Evolutionary conservation across 2,113 vertebrate genomes (phyloP).

Genomic region (Leiothrix lutea): DNA sequence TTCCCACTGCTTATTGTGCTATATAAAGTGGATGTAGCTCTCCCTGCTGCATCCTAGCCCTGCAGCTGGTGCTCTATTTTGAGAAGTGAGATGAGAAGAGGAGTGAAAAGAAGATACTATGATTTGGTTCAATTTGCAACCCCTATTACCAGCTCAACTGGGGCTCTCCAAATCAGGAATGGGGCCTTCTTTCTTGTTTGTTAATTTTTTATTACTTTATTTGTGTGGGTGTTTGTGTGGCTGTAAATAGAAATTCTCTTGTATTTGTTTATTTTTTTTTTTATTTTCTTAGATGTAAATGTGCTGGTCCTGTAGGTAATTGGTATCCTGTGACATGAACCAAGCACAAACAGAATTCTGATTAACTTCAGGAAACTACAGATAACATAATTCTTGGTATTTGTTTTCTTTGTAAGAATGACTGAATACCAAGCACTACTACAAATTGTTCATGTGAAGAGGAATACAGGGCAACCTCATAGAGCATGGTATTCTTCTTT

Average conservation of each 20-base stretch:
- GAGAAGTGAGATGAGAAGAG: background rate
- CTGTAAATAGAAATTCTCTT: background rate
- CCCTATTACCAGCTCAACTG: background rate
- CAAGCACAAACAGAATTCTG: background rate
- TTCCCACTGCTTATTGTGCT: background rate
- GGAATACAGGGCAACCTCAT: background rate
- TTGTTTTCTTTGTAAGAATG: background rate
- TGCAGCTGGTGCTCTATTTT: slow-evolving; percentile 30
- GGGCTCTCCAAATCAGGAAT: background rate
- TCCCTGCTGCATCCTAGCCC: background rate
- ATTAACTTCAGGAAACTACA: background rate
- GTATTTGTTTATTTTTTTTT: background rate
- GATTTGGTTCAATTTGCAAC: background rate
- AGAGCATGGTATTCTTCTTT: background rate
- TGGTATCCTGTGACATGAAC: background rate
- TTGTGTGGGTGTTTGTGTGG: background rate
- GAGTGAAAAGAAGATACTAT: background rate
- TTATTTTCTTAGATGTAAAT: background rate
- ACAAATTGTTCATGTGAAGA: background rate
- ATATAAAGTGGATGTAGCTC: background rate
- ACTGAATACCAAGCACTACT: background rate
- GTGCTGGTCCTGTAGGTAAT: background rate
- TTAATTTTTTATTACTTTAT: background rate
- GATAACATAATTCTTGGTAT: background rate
- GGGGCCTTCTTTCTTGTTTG: background rate